Evolutionary conservation across 2,888 invertebrate genomes (phyloP).

Genomic region (Bombylius discolor): DNA sequence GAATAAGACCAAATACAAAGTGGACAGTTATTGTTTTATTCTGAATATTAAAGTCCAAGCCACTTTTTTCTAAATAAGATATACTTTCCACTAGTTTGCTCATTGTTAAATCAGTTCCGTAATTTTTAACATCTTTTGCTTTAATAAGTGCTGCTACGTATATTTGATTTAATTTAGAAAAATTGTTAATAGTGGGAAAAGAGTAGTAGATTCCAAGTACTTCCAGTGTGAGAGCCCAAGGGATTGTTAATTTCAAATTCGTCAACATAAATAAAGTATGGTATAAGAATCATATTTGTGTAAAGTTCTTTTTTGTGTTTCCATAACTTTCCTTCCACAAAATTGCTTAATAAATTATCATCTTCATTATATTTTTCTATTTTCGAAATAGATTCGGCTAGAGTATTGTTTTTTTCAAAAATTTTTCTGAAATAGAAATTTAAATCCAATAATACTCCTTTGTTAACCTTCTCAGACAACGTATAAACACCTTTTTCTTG

Average conservation of each 20-base stretch:
- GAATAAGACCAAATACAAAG: no score
- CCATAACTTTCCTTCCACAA: constrained; percentile 7
- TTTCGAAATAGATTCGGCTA: not conserved
- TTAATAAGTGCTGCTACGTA: constrained; percentile 5
- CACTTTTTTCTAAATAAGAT: constrained; percentile 4
- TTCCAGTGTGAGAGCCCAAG: constrained; percentile 5
- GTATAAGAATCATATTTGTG: not conserved
- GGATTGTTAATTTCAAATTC: constrained; percentile 13
- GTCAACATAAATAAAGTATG: constrained; percentile 9
- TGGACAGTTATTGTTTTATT: no score
- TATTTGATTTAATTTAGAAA: no score
- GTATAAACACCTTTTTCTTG: not conserved
- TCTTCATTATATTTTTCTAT: not conserved
- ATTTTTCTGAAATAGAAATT: constrained; percentile 7
- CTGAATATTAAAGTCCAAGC: not conserved
- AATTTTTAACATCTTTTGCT: constrained; percentile 8
- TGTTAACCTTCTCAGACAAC: not conserved
- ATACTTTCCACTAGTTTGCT: constrained; percentile 7
- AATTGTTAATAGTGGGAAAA: not conserved
- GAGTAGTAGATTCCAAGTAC: not conserved
- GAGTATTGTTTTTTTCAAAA: constrained; percentile 6
- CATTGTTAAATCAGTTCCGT: constrained; percentile 7
- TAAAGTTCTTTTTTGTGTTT: constrained; percentile 2
- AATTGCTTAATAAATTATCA: constrained; percentile 1
- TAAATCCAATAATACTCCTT: not conserved